phyloP scores from a whole-genome alignment of 2,888 invertebrate species.

The Bombylius discolor region DNA sequence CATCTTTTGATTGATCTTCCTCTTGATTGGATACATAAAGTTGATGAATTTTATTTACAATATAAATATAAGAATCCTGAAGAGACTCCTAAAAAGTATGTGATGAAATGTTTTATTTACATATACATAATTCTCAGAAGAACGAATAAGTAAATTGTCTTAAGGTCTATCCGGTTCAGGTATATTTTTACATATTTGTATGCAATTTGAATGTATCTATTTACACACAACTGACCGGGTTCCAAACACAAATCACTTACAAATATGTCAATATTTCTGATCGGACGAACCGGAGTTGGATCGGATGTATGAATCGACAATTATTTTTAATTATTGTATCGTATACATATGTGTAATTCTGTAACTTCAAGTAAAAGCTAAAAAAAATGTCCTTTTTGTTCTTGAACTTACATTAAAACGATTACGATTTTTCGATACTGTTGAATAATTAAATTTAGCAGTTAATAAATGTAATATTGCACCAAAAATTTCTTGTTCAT shows the following conservation, averaged over 20 bases:
- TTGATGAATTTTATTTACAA: conserved; percentile 6
- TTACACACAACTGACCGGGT: too few species aligned
- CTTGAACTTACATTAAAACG: conserved; percentile 2
- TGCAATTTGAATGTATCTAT: too few species aligned
- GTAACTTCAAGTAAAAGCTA: background rate
- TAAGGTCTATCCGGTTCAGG: too few species aligned
- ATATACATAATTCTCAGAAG: too few species aligned
- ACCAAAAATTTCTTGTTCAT: conserved; percentile 3
- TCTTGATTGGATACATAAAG: background rate
- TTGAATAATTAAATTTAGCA: conserved; percentile 4
- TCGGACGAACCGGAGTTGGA: too few species aligned
- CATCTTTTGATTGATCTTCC: background rate
- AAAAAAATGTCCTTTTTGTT: too few species aligned
- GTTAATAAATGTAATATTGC: background rate
- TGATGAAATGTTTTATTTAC: background rate
- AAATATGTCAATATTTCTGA: too few species aligned
- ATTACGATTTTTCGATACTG: background rate
- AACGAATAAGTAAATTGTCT: too few species aligned
- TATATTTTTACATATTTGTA: too few species aligned
- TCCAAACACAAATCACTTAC: too few species aligned
- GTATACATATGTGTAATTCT: background rate
- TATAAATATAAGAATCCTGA: conserved; percentile 5
- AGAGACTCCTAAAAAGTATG: conserved; percentile 1
- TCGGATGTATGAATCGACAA: too few species aligned
- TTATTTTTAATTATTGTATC: background rate